Evolutionary conservation across 2,888 invertebrate genomes (phyloP), one percentile per base, ranked within the genome.

Genomic region (Phlogophora meticulosa): DNA sequence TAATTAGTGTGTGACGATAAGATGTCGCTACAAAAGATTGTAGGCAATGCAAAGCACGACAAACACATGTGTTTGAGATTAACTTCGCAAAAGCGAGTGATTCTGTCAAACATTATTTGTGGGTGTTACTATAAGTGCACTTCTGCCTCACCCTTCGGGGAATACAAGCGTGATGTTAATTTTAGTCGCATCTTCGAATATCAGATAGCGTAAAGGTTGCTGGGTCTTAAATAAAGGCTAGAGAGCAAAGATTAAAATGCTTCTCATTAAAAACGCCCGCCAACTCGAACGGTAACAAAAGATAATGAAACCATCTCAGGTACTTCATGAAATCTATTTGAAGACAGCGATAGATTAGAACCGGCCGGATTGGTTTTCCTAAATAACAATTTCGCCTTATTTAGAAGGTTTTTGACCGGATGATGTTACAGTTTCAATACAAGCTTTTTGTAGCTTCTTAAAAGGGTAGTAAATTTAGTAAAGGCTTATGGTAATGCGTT

Each of bases 321-420:
- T 49, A 24, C 34, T 46, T 45, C 52, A 42, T 28, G 17, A 53
- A 40, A 57, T 56, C 40, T 48, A 69, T 64, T 61, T 60, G 58
- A 53, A 71, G 45, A 45, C 34, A 62, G 11, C 76, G 20, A 76
- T 69, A 51, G 53, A 69, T 70, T 56, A 40, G 55, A 69, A 51
- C 51, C 28, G 17, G n/a, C 20, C 43, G 4, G 38, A 69, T 76
- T 69, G 49, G 40, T 46, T 59, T 75, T 22, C 56, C 22, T 40
- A 51, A 66, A 56, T 67, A 51, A 56, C 34, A 13, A 51, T 71
- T 45, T 51, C 56, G 51, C n/a, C 22, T 22, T 72, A 53, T 38
- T 66, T 42, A 61, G 22, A 38, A 45, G 20, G 43, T 9, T 45
- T 32, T 28, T 42, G 15, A 52, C 28, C 51, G 40, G 68, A 42